Conservation (phyloP, 2,888 invertebrate genomes). For the Tachystola acroxantha region DNA sequence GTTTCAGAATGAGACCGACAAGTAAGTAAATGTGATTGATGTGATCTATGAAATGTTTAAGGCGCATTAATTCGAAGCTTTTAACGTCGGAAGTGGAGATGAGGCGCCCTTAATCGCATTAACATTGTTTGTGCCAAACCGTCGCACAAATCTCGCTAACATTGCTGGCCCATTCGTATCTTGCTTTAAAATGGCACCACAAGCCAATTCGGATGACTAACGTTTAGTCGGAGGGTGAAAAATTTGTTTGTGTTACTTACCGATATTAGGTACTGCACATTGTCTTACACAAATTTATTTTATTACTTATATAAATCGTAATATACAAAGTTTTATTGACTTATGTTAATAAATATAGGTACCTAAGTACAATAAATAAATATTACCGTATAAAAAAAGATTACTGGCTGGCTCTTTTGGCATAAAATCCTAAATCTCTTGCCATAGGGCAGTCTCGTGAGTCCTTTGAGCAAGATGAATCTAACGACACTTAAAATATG, state of each 20-base stretch:
- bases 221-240: conserved; percentile 1
- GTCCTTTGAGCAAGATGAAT: too few relatives aligned
- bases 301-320: not conserved
- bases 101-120: conserved; percentile 4
- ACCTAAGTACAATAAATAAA: too few relatives aligned
- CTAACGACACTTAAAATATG: too few relatives aligned
- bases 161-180: conserved; percentile 6
- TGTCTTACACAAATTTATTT: too few relatives aligned
- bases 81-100: not conserved
- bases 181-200: conserved; percentile 3
- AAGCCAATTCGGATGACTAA: conserved; percentile 7
- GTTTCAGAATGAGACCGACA: too few relatives aligned
- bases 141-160: conserved; percentile 8
- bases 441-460: too few relatives aligned
- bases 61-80: not conserved
- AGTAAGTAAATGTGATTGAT: too few relatives aligned
- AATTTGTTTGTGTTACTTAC: not conserved
- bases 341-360: too few relatives aligned
- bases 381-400: too few relatives aligned
- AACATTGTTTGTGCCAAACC: conserved; percentile 8
- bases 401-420: too few relatives aligned
- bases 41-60: not conserved
- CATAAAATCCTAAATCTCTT: too few relatives aligned
- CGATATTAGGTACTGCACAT: not conserved
- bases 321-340: too few relatives aligned